Conservation (phyloP, 2,888 invertebrate genomes). For the Hybos culiciformis region DNA sequence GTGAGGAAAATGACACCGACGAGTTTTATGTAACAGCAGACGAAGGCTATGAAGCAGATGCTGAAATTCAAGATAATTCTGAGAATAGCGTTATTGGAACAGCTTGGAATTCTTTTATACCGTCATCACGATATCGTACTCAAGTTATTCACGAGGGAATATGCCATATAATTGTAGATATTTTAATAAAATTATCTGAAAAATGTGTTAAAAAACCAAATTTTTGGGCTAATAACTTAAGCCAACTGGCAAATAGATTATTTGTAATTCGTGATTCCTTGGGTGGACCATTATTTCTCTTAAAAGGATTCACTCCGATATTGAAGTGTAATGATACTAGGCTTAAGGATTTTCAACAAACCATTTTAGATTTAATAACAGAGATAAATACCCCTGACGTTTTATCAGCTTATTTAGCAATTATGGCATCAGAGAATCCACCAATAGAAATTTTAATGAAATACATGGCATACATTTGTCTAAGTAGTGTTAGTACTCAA, state of each 20-base stretch:
- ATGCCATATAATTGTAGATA: constrained; percentile 30
- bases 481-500: constrained; percentile 24
- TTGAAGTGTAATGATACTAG: constrained; percentile 25
- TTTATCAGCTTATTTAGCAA: constrained; percentile 43
- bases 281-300: constrained; percentile 30
- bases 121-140: constrained; percentile 30
- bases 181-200: constrained; percentile 29
- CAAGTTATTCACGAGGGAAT: constrained; percentile 31
- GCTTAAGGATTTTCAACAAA: constrained; percentile 45
- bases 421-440: constrained; percentile 42
- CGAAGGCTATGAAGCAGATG: constrained; percentile 36
- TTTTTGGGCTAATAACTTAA: constrained; percentile 28
- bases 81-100: constrained; percentile 26
- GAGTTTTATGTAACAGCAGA: constrained; percentile 31
- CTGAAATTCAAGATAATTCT: constrained; percentile 29
- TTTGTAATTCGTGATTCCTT: constrained; percentile 32
- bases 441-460: constrained; percentile 43
- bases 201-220: constrained; percentile 26
- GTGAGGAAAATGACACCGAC: constrained; percentile 30
- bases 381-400: constrained; percentile 33
- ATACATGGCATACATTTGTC: constrained; percentile 36
- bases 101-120: constrained; percentile 28
- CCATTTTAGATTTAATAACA: constrained; percentile 48
- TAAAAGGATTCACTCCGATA: constrained; percentile 30
- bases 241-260: constrained; percentile 29